Base-by-base conservation (phyloP, 2,888 invertebrate genomes). In the Seira sanloemensis region DNA sequence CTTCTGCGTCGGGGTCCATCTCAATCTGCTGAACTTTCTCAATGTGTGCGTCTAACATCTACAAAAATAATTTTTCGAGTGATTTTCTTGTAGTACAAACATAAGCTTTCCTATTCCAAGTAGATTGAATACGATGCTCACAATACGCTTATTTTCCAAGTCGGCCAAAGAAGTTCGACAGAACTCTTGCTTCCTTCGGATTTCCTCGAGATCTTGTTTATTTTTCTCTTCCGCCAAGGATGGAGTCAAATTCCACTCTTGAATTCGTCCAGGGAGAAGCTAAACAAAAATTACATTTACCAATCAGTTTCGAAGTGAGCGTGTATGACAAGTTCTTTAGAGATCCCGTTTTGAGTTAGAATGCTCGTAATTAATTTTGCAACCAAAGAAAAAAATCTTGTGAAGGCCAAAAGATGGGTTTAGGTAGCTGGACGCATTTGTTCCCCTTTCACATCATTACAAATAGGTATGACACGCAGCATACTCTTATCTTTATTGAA, bases 241-340 rank as follows among this genome's bases (percentile, higher is more conserved):
- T 0, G 96, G 94, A 1, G 96, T 95, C 21, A 97, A 92, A 21
- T 96, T 95, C 98, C 98, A 98, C 91, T 98, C 97, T 90, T 97
- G 97, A 80, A 98, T 95, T 9, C 98, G 94, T 89, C 96, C 95
- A 0, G 97, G 97, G 16, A 97, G 91, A n/a, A 97, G 94, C 93
- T 62, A 62, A 62, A 7, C 37, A 37, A 37, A 16, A 73, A 54
- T 73, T 73, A 2, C 69, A 69, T 50, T 50, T 50, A 50, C 12
- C 5, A 37, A 37, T 37, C 5, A 50, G n/a, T 2, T n/a, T 7
- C n/a, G n/a, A 50, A 37, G 37, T 37, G n/a, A 37, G 37, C 37
- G 12, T 12, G 12, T 7, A 37, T 12, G 4, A 37, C 4, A 37
- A 37, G 12, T 37, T 12, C 12, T 12, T 37, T 37, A 37, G 37